Conservation (phyloP, 2,888 invertebrate genomes). For the Torymus texanus region DNA sequence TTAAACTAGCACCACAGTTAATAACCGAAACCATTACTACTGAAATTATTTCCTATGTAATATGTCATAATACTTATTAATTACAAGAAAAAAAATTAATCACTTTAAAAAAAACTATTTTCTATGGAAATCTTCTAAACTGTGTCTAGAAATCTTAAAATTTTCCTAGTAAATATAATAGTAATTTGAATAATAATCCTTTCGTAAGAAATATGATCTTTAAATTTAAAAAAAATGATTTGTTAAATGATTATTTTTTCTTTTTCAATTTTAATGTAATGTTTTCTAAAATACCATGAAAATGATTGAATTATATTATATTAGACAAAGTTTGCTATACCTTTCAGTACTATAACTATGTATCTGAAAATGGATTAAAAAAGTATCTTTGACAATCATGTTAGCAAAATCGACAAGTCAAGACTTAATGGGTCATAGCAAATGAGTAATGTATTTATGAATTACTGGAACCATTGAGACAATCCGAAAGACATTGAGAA, state of each 20-base stretch:
- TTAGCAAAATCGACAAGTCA: conserved; percentile 30
- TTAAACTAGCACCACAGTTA: conserved; percentile 56
- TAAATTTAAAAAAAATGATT: not conserved
- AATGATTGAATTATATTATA: conserved; percentile 31
- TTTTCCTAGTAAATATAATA: too few relatives aligned
- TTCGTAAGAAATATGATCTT: too few relatives aligned
- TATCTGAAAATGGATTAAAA: conserved; percentile 44
- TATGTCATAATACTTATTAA: conserved; percentile 6
- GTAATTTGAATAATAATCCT: too few relatives aligned
- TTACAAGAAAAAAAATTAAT: conserved; percentile 28
- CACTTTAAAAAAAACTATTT: conserved; percentile 29
- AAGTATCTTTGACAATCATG: conserved; percentile 16
- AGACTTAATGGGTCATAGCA: conserved; percentile 38
- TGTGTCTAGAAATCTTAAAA: not conserved
- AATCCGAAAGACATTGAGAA: conserved; percentile 71
- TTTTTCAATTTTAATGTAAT: conserved; percentile 3
- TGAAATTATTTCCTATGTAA: conserved; percentile 37
- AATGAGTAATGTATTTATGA: conserved; percentile 43
- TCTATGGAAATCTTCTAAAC: conserved; percentile 15
- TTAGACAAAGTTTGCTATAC: conserved; percentile 39
- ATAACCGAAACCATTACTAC: conserved; percentile 40
- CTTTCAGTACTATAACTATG: conserved; percentile 44
- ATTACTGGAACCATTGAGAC: conserved; percentile 66
- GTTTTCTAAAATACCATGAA: not conserved
- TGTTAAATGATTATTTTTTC: not conserved